phyloP scores from a whole-genome alignment of 1,140 invertebrate genomes.

The Caenorhabditis remanei region DNA sequence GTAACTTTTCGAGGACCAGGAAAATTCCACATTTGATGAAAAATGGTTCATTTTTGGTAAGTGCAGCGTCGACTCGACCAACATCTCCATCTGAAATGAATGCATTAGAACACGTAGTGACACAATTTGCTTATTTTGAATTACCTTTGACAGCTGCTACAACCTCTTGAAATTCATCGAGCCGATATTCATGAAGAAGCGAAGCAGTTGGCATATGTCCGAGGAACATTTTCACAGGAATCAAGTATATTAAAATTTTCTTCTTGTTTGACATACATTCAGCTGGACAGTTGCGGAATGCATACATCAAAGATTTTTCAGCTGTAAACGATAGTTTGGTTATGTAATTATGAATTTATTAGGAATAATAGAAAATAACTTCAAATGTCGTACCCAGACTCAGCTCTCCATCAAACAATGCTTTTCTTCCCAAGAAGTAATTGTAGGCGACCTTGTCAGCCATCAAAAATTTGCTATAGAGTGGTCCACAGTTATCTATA shows the following conservation, averaged over 20 bases:
- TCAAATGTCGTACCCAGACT: conserved; percentile 82
- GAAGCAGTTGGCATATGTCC: conserved; percentile 88
- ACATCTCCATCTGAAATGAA: conserved; percentile 86
- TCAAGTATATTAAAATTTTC: conserved; percentile 93
- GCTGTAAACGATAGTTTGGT: not conserved
- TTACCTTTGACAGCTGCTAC: conserved; percentile 85
- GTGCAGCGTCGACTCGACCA: conserved; percentile 86
- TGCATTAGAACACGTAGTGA: not conserved
- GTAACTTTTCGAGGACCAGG: conserved; percentile 95
- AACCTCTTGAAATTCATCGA: conserved; percentile 88
- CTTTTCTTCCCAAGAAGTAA: conserved; percentile 92
- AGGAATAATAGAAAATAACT: not conserved
- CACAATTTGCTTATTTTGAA: not conserved
- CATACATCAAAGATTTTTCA: conserved; percentile 84
- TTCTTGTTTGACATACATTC: conserved; percentile 89
- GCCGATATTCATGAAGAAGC: conserved; percentile 89
- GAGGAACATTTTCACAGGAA: conserved; percentile 95
- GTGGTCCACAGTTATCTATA: conserved; percentile 87
- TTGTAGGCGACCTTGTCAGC: conserved; percentile 90
- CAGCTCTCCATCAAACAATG: conserved; percentile 98
- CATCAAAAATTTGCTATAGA: conserved; percentile 89
- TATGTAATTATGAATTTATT: not conserved
- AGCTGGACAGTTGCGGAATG: conserved; percentile 90
- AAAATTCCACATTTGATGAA: conserved; percentile 96
- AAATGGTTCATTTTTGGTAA: conserved; percentile 88